Evolutionary conservation across 2,113 vertebrate species (phyloP).

Genomic region (Leptosomus discolor): DNA sequence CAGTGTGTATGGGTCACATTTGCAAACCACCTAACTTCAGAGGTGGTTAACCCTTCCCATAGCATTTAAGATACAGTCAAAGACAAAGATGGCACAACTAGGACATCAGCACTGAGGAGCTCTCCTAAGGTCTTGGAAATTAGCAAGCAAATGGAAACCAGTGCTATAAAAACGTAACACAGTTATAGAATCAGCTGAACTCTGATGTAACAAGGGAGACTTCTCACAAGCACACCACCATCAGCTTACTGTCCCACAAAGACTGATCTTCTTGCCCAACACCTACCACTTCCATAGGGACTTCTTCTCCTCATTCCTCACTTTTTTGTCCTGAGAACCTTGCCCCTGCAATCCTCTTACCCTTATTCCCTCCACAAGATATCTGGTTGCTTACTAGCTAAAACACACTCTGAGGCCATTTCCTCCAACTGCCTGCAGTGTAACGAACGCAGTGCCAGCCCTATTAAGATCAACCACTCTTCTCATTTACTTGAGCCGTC

Average conservation of each 20-base stretch:
- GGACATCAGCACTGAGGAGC: not conserved
- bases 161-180: not conserved
- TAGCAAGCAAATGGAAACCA: not conserved
- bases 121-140: not conserved
- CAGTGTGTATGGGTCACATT: not conserved
- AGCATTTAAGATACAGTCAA: not conserved
- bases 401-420: not conserved
- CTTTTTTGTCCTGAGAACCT: not conserved
- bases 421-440: constrained; percentile 19
- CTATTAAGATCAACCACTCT: constrained; percentile 53
- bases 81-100: not conserved
- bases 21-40: not conserved
- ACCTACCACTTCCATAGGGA: not conserved
- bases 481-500: constrained; percentile 35
- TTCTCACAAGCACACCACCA: not conserved
- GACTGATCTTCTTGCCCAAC: not conserved
- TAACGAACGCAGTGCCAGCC: constrained; percentile 22
- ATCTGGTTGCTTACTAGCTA: not conserved
- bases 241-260: not conserved
- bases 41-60: not conserved
- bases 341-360: not conserved
- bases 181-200: not conserved
- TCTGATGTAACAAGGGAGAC: not conserved
- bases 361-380: not conserved
- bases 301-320: not conserved